These are phyloP conservation scores for Anthonomus grandis DNA, from an alignment of 1,140 invertebrate genomes.

Conservation along the genomic window DNA sequence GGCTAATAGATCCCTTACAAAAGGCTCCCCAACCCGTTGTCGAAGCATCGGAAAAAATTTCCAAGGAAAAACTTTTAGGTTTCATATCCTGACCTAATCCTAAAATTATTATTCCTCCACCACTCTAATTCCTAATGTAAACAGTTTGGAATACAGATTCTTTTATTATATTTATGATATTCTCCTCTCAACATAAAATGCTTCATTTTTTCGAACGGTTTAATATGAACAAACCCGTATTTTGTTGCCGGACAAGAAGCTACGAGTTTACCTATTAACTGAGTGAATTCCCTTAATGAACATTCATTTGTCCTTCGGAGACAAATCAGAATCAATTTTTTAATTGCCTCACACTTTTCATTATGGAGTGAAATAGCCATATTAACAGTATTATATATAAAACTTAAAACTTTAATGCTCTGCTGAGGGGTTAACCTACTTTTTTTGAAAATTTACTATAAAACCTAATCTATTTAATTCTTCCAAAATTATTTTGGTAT, in stretches of 20 bases:
- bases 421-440: conserved; percentile 2
- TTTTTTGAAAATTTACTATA: conserved; percentile 19
- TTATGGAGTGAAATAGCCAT: neutral
- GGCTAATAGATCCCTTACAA: neutral
- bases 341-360: neutral
- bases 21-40: conserved; percentile 8
- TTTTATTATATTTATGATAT: neutral
- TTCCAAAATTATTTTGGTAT: neutral
- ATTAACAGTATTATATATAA: conserved; percentile 4
- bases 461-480: conserved; percentile 7
- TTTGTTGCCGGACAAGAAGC: conserved; percentile 4
- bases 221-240: conserved; percentile 17
- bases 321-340: neutral
- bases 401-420: neutral
- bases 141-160: neutral
- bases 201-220: conserved; percentile 13
- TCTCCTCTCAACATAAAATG: neutral
- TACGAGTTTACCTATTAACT: conserved; percentile 3
- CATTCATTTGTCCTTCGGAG: neutral
- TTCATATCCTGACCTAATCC: neutral
- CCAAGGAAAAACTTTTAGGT: conserved; percentile 5
- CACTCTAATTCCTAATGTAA: conserved; percentile 6
- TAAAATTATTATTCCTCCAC: conserved; percentile 13
- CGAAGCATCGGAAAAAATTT: conserved; percentile 15
- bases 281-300: neutral